phyloP scores from a whole-genome alignment of 2,113 vertebrate species.

The Python bivittatus region DNA sequence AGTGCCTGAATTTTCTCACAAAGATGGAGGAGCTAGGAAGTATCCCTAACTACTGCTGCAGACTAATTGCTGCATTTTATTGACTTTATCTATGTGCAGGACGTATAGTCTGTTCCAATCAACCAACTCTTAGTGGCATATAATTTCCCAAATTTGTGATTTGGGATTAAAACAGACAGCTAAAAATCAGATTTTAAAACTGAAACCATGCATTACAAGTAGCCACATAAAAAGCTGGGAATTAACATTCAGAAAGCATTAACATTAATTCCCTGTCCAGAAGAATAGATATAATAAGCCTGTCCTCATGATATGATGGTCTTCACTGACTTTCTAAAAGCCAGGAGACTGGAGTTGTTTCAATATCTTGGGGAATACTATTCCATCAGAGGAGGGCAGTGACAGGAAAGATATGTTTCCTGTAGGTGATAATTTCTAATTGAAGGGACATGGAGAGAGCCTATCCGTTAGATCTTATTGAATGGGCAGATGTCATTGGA shows the following conservation, averaged over 20 bases:
- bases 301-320: not conserved
- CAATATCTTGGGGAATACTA: not conserved
- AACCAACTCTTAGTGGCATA: not conserved
- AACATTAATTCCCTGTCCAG: not conserved
- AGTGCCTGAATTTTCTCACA: not conserved
- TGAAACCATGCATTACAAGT: not conserved
- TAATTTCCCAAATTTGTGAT: too few species aligned
- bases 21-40: not conserved
- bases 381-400: not conserved
- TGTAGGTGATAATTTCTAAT: not conserved
- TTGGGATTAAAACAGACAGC: not conserved
- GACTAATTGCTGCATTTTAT: not conserved
- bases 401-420: not conserved
- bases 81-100: not conserved
- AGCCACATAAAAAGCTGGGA: not conserved
- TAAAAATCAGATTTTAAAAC: not conserved
- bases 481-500: not conserved
- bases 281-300: not conserved
- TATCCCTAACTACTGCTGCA: not conserved
- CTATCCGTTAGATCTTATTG: not conserved
- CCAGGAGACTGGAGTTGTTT: not conserved
- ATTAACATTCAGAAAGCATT: not conserved
- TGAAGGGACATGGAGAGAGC: not conserved
- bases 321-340: not conserved
- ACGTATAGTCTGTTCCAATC: not conserved